These are phyloP conservation scores for Hyalella azteca DNA, from an alignment of 2,888 invertebrate species.

Conservation along the genomic window DNA sequence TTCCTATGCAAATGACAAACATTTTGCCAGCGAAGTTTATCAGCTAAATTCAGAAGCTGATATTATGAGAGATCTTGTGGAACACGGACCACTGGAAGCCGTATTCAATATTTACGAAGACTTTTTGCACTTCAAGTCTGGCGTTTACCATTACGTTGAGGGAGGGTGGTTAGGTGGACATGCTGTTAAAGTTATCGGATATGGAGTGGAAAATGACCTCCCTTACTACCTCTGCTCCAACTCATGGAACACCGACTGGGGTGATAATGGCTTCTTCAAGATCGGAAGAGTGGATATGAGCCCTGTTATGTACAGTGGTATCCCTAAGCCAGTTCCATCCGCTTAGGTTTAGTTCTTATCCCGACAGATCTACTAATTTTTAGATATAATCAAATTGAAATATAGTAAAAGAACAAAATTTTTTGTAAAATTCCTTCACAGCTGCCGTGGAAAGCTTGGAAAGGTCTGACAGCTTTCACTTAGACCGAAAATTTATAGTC, in stretches of 20 bases:
- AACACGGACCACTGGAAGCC: slow-evolving; percentile 87
- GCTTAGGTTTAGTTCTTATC: no score
- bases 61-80: slow-evolving; percentile 81
- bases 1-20: slow-evolving; percentile 76
- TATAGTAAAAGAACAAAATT: no score
- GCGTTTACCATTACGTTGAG: slow-evolving; percentile 76
- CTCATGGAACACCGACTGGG: slow-evolving; percentile 95
- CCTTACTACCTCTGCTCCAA: slow-evolving; percentile 91
- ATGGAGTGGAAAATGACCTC: slow-evolving; percentile 78
- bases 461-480: no score
- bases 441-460: no score
- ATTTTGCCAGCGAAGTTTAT: slow-evolving; percentile 71
- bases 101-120: slow-evolving; percentile 87
- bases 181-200: slow-evolving; percentile 87
- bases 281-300: slow-evolving; percentile 75
- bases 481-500: no score
- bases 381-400: no score
- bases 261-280: slow-evolving; percentile 77
- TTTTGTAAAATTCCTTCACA: no score
- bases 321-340: no score
- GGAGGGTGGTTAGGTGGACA: slow-evolving; percentile 83
- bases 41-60: slow-evolving; percentile 68
- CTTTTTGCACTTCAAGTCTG: slow-evolving; percentile 80
- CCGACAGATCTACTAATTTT: no score
- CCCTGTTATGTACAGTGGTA: background rate